Evolutionary conservation across 2,797 vertebrate genomes (phyloP).

Genomic region (Karalla daura): DNA sequence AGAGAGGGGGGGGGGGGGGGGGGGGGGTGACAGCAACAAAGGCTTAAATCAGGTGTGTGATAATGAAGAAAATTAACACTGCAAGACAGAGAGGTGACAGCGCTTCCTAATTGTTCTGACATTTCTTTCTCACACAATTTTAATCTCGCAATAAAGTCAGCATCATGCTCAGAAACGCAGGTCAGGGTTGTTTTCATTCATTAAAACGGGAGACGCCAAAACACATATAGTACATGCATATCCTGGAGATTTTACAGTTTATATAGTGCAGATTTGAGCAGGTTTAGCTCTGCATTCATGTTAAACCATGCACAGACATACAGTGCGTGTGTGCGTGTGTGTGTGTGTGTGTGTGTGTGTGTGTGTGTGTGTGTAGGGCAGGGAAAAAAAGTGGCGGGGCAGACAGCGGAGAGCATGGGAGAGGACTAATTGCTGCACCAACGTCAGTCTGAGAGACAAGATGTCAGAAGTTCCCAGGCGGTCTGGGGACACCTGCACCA

Average conservation of each 20-base stretch:
- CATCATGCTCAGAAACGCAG: constrained; percentile 29
- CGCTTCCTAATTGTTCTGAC: constrained; percentile 26
- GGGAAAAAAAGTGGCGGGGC: constrained; percentile 52
- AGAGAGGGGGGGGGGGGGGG: constrained; percentile 14
- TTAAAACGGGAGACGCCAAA: constrained; percentile 15
- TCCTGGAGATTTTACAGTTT: constrained; percentile 28
- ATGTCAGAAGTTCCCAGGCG: constrained; percentile 76
- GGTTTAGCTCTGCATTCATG: constrained; percentile 21
- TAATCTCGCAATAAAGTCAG: constrained; percentile 31
- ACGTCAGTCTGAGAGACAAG: constrained; percentile 74
- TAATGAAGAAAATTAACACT: constrained; percentile 29
- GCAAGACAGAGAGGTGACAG: constrained; percentile 9
- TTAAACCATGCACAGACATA: constrained; percentile 23
- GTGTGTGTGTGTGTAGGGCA: constrained; percentile 12
- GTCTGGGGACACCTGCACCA: constrained; percentile 74
- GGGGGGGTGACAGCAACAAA: constrained; percentile 2
- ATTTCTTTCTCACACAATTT: constrained; percentile 31
- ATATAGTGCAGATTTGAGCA: constrained; percentile 11
- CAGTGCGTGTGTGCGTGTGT: constrained; percentile 5
- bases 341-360: constrained; percentile 2
- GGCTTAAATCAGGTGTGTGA: constrained; percentile 21
- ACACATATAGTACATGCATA: not conserved
- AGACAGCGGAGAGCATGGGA: constrained; percentile 65
- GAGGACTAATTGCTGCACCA: constrained; percentile 77
- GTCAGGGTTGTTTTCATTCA: constrained; percentile 32